phyloP scores from a whole-genome alignment of 2,888 invertebrate species.

The Dryobotodes eremita region DNA sequence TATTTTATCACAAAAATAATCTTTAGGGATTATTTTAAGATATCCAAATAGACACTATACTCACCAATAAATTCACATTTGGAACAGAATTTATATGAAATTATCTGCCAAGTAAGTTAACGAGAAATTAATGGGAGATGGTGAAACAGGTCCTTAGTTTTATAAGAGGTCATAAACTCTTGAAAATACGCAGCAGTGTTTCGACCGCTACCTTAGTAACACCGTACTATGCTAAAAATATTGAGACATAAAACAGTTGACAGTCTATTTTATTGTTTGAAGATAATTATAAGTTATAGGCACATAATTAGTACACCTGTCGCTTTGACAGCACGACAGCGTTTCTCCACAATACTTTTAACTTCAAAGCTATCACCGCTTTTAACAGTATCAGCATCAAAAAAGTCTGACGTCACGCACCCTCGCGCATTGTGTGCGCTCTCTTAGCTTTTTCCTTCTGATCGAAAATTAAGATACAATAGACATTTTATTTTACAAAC shows the following conservation, averaged over 20 bases:
- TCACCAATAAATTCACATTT: background rate
- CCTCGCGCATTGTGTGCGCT: constrained; percentile 21
- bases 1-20: background rate
- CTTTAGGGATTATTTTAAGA: background rate
- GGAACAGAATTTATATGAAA: background rate
- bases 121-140: background rate
- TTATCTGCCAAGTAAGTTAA: too few relatives aligned
- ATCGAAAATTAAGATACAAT: constrained; percentile 64
- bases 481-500: constrained; percentile 65
- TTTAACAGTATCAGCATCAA: constrained; percentile 20
- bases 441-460: constrained; percentile 48
- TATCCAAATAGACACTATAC: background rate
- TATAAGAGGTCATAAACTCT: background rate
- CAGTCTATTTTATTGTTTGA: background rate
- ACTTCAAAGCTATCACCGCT: constrained; percentile 56
- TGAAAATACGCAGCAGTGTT: background rate
- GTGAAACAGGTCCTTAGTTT: background rate
- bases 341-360: constrained; percentile 24
- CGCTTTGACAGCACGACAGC: constrained; percentile 1
- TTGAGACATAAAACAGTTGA: constrained; percentile 8
- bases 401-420: constrained; percentile 28
- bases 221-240: background rate
- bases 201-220: background rate
- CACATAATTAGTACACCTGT: constrained; percentile 43
- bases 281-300: constrained; percentile 15